These are phyloP conservation scores for Pavo muticus DNA, from an alignment of 2,113 vertebrate species.

Conservation along the genomic window DNA sequence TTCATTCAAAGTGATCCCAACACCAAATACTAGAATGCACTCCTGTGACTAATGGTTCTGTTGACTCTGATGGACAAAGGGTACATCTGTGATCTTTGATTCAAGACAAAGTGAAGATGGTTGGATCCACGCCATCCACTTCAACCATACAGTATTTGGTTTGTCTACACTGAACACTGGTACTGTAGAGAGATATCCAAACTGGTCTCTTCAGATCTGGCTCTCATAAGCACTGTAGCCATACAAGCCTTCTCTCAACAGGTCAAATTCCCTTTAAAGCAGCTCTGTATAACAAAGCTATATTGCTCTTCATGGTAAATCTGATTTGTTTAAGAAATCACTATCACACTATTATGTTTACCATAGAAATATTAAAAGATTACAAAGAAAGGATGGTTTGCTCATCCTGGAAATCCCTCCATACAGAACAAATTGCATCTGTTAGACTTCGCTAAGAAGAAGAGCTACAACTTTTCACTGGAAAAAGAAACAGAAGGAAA, in stretches of 20 bases:
- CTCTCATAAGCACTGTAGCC: neutral
- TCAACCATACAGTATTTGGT: neutral
- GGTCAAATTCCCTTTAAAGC: neutral
- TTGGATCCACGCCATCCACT: neutral
- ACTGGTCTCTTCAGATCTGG: neutral
- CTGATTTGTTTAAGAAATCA: neutral
- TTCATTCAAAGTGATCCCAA: neutral
- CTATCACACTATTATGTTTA: neutral
- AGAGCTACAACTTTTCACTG: neutral
- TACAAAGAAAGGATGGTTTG: neutral
- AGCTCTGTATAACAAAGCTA: neutral
- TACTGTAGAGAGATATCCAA: neutral
- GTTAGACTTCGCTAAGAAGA: neutral
- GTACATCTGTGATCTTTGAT: neutral
- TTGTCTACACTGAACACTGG: neutral
- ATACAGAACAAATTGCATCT: neutral
- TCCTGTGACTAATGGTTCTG: neutral
- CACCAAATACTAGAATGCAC: neutral
- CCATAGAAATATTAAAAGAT: neutral
- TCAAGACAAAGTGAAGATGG: neutral
- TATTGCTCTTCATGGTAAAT: neutral
- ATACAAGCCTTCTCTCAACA: neutral
- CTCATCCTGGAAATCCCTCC: neutral
- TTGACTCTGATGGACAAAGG: neutral
- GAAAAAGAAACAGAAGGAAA: slow-evolving; percentile 20